Conservation (phyloP, 1,140 invertebrate species). For the Rhopalosiphum maidis region DNA sequence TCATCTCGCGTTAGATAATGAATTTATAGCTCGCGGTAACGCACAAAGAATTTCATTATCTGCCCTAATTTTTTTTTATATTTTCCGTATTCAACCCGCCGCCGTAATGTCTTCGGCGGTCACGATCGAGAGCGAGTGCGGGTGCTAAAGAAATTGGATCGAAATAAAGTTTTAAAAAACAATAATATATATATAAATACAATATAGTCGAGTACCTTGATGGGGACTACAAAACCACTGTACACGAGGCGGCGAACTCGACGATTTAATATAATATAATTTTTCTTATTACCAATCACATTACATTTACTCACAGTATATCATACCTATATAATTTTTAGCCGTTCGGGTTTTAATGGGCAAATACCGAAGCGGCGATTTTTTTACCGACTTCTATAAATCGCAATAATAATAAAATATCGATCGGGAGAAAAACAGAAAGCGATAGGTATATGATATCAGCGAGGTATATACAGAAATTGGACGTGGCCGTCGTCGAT, state of each 20-base stretch:
- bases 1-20: constrained; percentile 55
- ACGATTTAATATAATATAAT: background rate
- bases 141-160: constrained; percentile 15
- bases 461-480: background rate
- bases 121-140: constrained; percentile 26
- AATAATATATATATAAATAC: background rate
- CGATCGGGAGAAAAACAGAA: background rate
- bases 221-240: background rate
- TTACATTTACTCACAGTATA: background rate
- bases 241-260: background rate
- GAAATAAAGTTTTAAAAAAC: constrained; percentile 7
- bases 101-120: background rate
- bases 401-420: constrained; percentile 24
- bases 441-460: background rate
- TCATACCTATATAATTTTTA: background rate
- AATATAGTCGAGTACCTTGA: background rate
- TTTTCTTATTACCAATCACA: constrained; percentile 1
- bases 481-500: background rate
- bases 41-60: constrained; percentile 57
- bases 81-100: background rate
- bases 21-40: constrained; percentile 57
- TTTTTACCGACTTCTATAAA: constrained; percentile 40
- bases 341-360: constrained; percentile 1
- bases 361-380: background rate
- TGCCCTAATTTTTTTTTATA: constrained; percentile 55